Conservation (phyloP, 2,888 invertebrate genomes). For the Drosophila tanythrix region DNA sequence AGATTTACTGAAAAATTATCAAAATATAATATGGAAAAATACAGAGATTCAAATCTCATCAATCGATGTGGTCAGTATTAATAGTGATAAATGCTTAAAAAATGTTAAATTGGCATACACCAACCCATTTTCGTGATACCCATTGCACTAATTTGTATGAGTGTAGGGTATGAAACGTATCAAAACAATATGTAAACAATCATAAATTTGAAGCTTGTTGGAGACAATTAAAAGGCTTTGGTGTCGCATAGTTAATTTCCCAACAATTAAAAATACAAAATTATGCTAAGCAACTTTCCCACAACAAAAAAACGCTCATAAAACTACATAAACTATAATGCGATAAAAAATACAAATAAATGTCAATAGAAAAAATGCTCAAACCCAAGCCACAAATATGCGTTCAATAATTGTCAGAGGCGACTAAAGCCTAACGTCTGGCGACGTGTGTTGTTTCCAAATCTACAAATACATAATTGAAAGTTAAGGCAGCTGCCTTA, state of each 20-base stretch:
- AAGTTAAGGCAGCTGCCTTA: slow-evolving; percentile 39
- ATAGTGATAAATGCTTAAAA: background rate
- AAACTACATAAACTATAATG: slow-evolving; percentile 58
- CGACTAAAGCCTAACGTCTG: background rate
- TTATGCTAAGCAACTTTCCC: slow-evolving; percentile 64
- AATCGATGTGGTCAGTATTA: background rate
- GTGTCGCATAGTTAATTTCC: slow-evolving; percentile 62
- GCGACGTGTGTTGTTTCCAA: slow-evolving; percentile 3
- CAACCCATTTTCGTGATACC: background rate
- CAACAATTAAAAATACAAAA: slow-evolving; percentile 58
- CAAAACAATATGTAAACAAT: slow-evolving; percentile 14
- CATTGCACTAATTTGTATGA: background rate
- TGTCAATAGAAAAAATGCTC: slow-evolving; percentile 23
- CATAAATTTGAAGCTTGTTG: slow-evolving; percentile 70
- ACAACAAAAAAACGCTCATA: slow-evolving; percentile 22
- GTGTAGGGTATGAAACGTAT: slow-evolving; percentile 9
- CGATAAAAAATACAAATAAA: slow-evolving; percentile 39
- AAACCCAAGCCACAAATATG: slow-evolving; percentile 19
- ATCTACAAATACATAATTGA: slow-evolving; percentile 30
- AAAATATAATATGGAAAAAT: background rate
- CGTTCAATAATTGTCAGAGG: slow-evolving; percentile 1
- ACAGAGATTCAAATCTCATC: background rate
- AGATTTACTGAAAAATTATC: background rate
- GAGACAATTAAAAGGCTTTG: slow-evolving; percentile 62
- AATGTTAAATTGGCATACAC: background rate